phyloP scores from a whole-genome alignment of 2,797 vertebrate species.

The Xenops minutus region DNA sequence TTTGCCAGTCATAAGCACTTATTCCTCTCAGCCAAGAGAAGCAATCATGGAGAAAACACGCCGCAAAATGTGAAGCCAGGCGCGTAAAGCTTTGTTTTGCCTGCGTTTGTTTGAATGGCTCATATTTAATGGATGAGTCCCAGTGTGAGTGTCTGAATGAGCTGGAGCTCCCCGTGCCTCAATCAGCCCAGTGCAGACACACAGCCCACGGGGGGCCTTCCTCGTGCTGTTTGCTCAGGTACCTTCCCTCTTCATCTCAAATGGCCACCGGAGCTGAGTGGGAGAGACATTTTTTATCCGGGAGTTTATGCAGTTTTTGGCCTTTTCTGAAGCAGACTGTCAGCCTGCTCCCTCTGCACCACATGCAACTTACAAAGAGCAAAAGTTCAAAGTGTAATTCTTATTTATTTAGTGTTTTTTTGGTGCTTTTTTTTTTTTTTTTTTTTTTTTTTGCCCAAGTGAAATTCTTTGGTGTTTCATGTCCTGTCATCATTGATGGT shows the following conservation, averaged over 20 bases:
- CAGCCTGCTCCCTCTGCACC: background rate
- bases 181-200: slow-evolving; percentile 15
- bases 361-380: background rate
- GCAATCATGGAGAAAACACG: background rate
- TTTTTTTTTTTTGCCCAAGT: background rate
- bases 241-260: slow-evolving; percentile 56
- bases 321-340: slow-evolving; percentile 45
- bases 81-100: slow-evolving; percentile 21
- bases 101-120: background rate
- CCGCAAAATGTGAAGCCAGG: background rate
- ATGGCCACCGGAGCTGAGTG: slow-evolving; percentile 48
- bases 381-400: slow-evolving; percentile 18
- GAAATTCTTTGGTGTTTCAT: slow-evolving; percentile 75
- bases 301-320: slow-evolving; percentile 35
- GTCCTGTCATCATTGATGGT: slow-evolving; percentile 81
- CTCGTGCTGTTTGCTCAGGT: slow-evolving; percentile 6
- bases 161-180: slow-evolving; percentile 14
- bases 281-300: slow-evolving; percentile 45
- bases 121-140: slow-evolving; percentile 46
- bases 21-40: background rate
- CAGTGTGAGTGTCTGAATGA: background rate
- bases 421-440: background rate
- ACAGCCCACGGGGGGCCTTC: slow-evolving; percentile 21
- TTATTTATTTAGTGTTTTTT: background rate
- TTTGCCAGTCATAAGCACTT: background rate